phyloP scores from a whole-genome alignment of 2,888 invertebrate species.

The Parochlus steinenii region DNA sequence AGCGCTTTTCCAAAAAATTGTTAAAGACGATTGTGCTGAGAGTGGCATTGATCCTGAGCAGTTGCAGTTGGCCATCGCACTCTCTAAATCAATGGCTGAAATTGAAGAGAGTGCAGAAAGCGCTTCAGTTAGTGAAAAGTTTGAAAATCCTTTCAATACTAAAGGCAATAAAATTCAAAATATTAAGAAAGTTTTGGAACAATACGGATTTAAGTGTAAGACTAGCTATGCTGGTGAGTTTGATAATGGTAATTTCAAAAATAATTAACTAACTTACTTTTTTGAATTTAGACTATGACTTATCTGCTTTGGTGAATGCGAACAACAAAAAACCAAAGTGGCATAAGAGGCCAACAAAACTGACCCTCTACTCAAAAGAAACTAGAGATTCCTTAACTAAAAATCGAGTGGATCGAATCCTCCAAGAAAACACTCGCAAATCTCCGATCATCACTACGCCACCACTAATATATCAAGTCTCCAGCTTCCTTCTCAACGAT shows the following conservation, averaged over 20 bases:
- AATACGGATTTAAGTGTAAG: conserved; percentile 12
- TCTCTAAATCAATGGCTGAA: conserved; percentile 39
- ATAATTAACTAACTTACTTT: no score
- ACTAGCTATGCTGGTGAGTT: conserved; percentile 15
- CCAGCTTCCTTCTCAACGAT: conserved; percentile 3
- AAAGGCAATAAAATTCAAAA: conserved; percentile 2
- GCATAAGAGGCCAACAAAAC: conserved; percentile 1
- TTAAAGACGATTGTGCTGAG: conserved; percentile 23
- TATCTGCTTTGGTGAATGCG: no score
- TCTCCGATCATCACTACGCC: no score
- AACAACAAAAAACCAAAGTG: conserved; percentile 6
- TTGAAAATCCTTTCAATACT: conserved; percentile 6
- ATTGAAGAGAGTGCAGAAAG: conserved; percentile 17
- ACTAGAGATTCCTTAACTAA: background rate
- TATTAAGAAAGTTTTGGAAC: background rate
- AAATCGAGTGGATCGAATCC: background rate
- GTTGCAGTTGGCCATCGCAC: conserved; percentile 46
- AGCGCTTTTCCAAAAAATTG: conserved; percentile 17
- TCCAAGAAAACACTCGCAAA: conserved; percentile 13
- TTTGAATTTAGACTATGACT: no score
- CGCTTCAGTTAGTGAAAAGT: background rate
- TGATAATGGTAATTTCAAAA: conserved; percentile 24
- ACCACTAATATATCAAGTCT: background rate
- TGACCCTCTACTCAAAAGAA: background rate
- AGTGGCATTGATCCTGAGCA: conserved; percentile 45